Evolutionary conservation across 2,797 vertebrate genomes (phyloP).

Genomic region (Helicolenus hilgendorfi): DNA sequence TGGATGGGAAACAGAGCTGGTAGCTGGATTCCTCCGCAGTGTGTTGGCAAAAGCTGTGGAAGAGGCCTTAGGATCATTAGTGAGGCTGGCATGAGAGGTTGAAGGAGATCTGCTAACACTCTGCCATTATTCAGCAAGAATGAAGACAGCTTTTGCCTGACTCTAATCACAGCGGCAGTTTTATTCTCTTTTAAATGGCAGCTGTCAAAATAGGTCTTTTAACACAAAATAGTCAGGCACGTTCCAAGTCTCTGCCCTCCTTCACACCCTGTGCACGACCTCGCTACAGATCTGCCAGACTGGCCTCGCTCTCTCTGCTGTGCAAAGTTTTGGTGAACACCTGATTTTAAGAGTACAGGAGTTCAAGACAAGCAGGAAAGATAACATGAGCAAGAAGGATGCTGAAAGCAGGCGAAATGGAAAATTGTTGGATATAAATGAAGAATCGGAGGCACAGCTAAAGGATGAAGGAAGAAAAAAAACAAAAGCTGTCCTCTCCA

Average conservation of each 20-base stretch:
- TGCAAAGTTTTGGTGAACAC: slow-evolving; percentile 31
- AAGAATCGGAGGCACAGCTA: slow-evolving; percentile 16
- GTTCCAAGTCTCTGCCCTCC: slow-evolving; percentile 58
- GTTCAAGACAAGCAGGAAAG: slow-evolving; percentile 24
- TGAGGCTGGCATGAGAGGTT: slow-evolving; percentile 81
- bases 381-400: slow-evolving; percentile 10
- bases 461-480: slow-evolving; percentile 56
- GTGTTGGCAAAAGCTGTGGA: slow-evolving; percentile 82
- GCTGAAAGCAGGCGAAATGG: slow-evolving; percentile 30
- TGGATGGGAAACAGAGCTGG: slow-evolving; percentile 75
- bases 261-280: slow-evolving; percentile 49
- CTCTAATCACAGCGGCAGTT: slow-evolving; percentile 81
- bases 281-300: slow-evolving; percentile 62
- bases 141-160: slow-evolving; percentile 76
- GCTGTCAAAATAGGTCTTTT: slow-evolving; percentile 87
- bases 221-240: slow-evolving; percentile 61
- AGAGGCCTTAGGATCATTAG: slow-evolving; percentile 87
- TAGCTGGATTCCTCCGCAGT: slow-evolving; percentile 69
- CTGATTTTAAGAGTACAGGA: background rate
- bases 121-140: slow-evolving; percentile 80
- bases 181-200: slow-evolving; percentile 85
- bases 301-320: slow-evolving; percentile 12
- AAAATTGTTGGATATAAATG: slow-evolving; percentile 47
- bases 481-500: slow-evolving; percentile 75
- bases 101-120: slow-evolving; percentile 86